A percentile compares a stretch with the other conserved stretches of the same genome.
Evolutionary conservation across 2,888 invertebrate genomes (phyloP).

Genomic region (Erebia ligea): DNA sequence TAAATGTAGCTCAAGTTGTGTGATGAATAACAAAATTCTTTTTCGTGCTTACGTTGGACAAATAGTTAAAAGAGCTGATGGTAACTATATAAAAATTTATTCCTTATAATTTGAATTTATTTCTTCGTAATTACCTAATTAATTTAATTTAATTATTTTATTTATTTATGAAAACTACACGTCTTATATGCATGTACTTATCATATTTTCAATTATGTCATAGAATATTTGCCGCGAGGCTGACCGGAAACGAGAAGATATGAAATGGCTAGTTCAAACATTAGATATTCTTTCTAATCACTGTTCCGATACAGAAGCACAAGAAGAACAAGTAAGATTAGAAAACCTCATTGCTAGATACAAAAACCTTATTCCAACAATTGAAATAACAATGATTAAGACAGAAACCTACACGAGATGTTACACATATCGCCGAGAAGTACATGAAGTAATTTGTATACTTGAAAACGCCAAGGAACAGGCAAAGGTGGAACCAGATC

Average conservation of each 20-base stretch:
- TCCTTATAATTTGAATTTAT: neutral
- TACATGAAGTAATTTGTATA: conserved; percentile 91
- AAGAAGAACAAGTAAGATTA: conserved; percentile 90
- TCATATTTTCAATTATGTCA: conserved; percentile 44
- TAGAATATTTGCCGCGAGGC: conserved; percentile 96
- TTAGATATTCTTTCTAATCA: conserved; percentile 93
- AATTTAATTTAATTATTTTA: neutral
- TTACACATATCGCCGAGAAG: conserved; percentile 95
- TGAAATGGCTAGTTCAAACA: conserved; percentile 97
- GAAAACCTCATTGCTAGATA: conserved; percentile 93
- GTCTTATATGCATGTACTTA: neutral
- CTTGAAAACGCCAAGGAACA: conserved; percentile 90
- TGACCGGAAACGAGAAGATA: conserved; percentile 94
- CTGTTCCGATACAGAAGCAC: conserved; percentile 91
- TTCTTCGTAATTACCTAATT: neutral
- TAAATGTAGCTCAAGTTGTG: neutral
- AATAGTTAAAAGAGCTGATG: conserved; percentile 77
- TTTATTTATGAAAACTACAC: neutral
- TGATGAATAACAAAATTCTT: neutral
- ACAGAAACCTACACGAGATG: conserved; percentile 96
- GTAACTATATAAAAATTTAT: conserved; percentile 58
- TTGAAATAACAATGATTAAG: conserved; percentile 96
- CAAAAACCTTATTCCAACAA: conserved; percentile 94
- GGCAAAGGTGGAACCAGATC: conserved; percentile 85
- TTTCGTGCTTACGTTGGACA: conserved; percentile 54